These are phyloP conservation scores for Mallotus villosus DNA, from an alignment of 2,797 vertebrate genomes.

Conservation along the genomic window DNA sequence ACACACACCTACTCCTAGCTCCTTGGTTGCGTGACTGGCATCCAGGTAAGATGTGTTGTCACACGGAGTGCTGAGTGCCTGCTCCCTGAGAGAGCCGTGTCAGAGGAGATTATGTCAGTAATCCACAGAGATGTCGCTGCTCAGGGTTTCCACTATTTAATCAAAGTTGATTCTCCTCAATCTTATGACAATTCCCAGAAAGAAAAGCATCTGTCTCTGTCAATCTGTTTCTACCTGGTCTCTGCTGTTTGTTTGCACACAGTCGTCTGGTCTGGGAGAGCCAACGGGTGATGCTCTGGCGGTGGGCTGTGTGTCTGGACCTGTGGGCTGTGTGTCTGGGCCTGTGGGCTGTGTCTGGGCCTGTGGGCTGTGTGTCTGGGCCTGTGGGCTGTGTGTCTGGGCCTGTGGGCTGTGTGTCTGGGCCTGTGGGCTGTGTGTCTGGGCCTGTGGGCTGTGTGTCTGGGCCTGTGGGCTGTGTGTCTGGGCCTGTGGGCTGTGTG, in stretches of 20 bases:
- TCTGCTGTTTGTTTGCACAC: background rate
- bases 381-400: too few species aligned
- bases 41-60: constrained; percentile 30
- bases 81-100: constrained; percentile 33
- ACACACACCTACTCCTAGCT: constrained; percentile 15
- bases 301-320: too few species aligned
- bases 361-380: too few species aligned
- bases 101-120: constrained; percentile 59
- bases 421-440: too few species aligned
- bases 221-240: constrained; percentile 36
- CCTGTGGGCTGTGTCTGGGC: too few species aligned
- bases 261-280: background rate
- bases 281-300: background rate
- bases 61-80: constrained; percentile 24
- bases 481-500: too few species aligned
- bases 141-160: constrained; percentile 53
- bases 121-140: constrained; percentile 55
- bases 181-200: constrained; percentile 48
- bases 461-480: too few species aligned
- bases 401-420: too few species aligned
- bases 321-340: too few species aligned
- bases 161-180: constrained; percentile 59
- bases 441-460: too few species aligned
- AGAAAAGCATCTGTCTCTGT: constrained; percentile 39
- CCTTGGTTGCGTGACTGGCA: constrained; percentile 8